A percentile compares a stretch with the other conserved stretches of the same genome.
phyloP scores from a whole-genome alignment of 2,113 vertebrate genomes.

The Lipophrys pholis region DNA sequence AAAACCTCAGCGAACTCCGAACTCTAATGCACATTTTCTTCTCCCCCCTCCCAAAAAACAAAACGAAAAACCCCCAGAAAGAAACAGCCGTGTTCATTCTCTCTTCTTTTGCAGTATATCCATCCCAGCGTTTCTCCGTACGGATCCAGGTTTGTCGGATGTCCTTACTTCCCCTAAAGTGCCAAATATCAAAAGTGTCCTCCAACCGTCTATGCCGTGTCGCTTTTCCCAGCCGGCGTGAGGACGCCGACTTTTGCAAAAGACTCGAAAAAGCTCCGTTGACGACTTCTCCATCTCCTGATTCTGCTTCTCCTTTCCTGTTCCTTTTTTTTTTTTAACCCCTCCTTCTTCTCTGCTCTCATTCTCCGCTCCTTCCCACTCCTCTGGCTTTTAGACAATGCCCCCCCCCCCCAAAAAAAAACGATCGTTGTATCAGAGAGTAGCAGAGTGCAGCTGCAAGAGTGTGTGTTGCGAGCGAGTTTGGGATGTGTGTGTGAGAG shows the following conservation, averaged over 20 bases:
- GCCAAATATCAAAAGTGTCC: slow-evolving; percentile 12
- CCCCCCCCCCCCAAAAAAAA: slow-evolving; percentile 51
- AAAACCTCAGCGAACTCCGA: slow-evolving; percentile 47
- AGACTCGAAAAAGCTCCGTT: slow-evolving; percentile 24
- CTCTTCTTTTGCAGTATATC: slow-evolving; percentile 44
- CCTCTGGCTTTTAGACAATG: slow-evolving; percentile 78
- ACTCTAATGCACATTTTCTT: slow-evolving; percentile 24
- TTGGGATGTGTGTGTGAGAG: slow-evolving; percentile 16
- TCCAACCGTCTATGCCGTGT: neutral
- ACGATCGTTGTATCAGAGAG: slow-evolving; percentile 66
- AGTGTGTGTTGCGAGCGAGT: slow-evolving; percentile 53
- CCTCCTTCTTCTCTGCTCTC: slow-evolving; percentile 55
- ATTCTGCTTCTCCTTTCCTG: slow-evolving; percentile 25
- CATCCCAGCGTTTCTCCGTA: slow-evolving; percentile 5
- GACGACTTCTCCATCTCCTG: slow-evolving; percentile 48
- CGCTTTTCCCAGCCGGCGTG: neutral
- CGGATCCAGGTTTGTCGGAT: slow-evolving; percentile 31
- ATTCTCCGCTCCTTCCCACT: slow-evolving; percentile 71
- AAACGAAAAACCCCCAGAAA: neutral
- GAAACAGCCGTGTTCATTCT: slow-evolving; percentile 19
- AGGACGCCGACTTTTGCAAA: slow-evolving; percentile 47
- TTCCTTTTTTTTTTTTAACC: slow-evolving; percentile 11
- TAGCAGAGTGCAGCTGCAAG: slow-evolving; percentile 65
- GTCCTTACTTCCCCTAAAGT: neutral
- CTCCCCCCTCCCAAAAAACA: neutral